Percentiles rank a stretch among this genome's conserved stretches.
phyloP scores from a whole-genome alignment of 2,797 vertebrate genomes.

The Micrastur ruficollis region DNA sequence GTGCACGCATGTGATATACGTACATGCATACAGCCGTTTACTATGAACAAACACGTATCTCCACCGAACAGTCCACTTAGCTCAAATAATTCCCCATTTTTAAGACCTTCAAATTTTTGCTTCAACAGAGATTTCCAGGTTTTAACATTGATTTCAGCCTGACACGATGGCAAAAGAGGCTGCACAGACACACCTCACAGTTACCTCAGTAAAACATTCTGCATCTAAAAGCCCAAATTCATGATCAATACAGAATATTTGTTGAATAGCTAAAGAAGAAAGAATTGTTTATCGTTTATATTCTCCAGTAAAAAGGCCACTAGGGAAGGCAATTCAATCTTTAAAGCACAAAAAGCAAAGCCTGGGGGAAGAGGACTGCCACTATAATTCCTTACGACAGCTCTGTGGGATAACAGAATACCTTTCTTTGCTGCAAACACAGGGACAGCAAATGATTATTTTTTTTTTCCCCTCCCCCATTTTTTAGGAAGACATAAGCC shows the following conservation, averaged over 20 bases:
- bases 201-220: neutral
- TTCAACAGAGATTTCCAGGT: neutral
- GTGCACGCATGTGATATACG: neutral
- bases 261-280: neutral
- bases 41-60: neutral
- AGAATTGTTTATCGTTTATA: neutral
- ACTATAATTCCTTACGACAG: neutral
- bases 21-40: neutral
- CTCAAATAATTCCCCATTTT: neutral
- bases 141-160: neutral
- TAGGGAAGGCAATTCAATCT: neutral
- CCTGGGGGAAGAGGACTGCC: neutral
- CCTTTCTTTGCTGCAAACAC: neutral
- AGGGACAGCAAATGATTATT: neutral
- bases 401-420: neutral
- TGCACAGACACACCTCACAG: neutral
- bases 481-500: neutral
- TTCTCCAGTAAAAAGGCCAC: neutral
- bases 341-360: neutral
- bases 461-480: no score
- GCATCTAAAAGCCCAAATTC: neutral
- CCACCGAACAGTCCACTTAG: neutral
- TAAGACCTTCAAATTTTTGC: neutral
- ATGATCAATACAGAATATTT: neutral
- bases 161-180: neutral